phyloP scores from a whole-genome alignment of 2,888 invertebrate genomes.

The Nomada ferruginata region DNA sequence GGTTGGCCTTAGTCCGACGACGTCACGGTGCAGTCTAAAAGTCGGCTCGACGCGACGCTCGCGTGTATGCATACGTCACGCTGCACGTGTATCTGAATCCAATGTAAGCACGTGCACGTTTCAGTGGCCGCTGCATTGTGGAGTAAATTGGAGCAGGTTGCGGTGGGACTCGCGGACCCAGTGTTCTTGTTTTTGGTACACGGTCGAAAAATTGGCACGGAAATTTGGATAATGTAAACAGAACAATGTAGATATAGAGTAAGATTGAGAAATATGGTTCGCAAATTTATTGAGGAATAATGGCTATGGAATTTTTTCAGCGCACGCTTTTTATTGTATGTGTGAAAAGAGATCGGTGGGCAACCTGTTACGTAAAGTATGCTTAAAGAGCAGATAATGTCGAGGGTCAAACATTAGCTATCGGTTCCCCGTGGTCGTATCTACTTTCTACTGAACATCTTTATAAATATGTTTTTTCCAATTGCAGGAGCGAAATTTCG shows the following conservation, averaged over 20 bases:
- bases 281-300: too few species aligned
- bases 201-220: neutral
- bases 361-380: neutral
- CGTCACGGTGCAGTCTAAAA: slow-evolving; percentile 29
- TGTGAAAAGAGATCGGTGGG: neutral
- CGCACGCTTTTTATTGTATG: neutral
- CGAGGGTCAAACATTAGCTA: neutral
- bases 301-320: neutral
- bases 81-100: slow-evolving; percentile 9
- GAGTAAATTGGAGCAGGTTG: neutral
- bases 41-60: neutral
- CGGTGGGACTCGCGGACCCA: neutral
- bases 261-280: too few species aligned
- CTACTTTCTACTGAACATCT: neutral
- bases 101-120: neutral
- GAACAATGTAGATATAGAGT: too few species aligned
- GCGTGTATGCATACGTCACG: neutral
- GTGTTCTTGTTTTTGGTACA: neutral
- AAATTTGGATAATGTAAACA: neutral
- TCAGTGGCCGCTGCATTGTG: neutral
- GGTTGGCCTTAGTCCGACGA: neutral
- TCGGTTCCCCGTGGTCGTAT: neutral
- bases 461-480: slow-evolving; percentile 2
- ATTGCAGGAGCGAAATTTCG: neutral
- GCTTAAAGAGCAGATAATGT: slow-evolving; percentile 4